These are phyloP conservation scores for Brachylomia viminalis DNA, from an alignment of 2,888 invertebrate species.

Conservation along the genomic window DNA sequence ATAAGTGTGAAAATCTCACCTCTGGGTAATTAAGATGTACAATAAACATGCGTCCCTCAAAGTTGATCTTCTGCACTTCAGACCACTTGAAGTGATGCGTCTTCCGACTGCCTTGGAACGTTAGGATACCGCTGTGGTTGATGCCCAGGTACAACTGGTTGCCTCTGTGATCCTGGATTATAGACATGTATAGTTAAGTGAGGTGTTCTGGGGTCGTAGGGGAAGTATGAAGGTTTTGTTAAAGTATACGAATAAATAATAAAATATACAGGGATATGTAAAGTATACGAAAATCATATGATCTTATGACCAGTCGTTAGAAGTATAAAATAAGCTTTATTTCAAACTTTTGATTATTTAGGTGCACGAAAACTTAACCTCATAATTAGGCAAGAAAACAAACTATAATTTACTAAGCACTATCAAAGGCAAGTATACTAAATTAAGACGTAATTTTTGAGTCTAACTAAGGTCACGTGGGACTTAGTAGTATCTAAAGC, in stretches of 20 bases:
- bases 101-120: constrained; percentile 97
- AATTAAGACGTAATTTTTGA: not conserved
- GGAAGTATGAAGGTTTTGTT: not conserved
- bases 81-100: constrained; percentile 99
- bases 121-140: constrained; percentile 98
- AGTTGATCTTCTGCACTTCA: constrained; percentile 98
- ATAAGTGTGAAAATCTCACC: constrained; percentile 88
- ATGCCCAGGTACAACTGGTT: constrained; percentile 98
- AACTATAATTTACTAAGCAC: not conserved
- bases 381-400: not conserved
- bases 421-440: not conserved
- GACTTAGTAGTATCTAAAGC: not conserved
- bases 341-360: not conserved
- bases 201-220: not conserved
- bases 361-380: not conserved
- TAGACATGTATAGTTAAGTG: constrained; percentile 16
- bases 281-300: not conserved
- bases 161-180: constrained; percentile 96
- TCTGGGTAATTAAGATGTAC: constrained; percentile 98
- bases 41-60: constrained; percentile 99
- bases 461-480: not conserved
- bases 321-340: not conserved
- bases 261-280: not conserved
- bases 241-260: too few relatives aligned
- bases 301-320: not conserved